Percentiles rank a stretch among this genome's conserved stretches.
Conservation (phyloP, 2,888 invertebrate species). For the Rhogogaster chlorosoma region DNA sequence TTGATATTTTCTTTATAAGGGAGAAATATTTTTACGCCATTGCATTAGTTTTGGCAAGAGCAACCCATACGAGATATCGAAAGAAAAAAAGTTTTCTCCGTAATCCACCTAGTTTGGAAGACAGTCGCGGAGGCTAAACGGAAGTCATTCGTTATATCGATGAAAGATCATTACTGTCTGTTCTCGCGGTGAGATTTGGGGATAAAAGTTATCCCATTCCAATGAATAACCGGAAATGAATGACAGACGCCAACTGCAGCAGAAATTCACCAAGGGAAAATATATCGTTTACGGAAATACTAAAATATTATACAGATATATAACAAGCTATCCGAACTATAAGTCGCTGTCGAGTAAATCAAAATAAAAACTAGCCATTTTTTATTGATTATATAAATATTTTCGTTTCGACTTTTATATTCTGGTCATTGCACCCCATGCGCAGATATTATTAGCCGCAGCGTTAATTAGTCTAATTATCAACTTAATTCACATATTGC, state of each 20-base stretch:
- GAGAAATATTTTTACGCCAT: constrained; percentile 28
- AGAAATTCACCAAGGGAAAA: constrained; percentile 5
- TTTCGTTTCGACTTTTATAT: neutral
- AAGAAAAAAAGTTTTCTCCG: neutral
- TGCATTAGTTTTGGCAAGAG: constrained; percentile 36
- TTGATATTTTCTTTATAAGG: neutral
- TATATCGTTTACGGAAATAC: constrained; percentile 4
- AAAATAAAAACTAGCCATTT: neutral
- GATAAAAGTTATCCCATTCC: constrained; percentile 42
- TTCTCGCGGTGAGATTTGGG: neutral
- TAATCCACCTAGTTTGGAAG: constrained; percentile 15
- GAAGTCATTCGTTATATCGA: constrained; percentile 44
- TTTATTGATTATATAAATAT: neutral
- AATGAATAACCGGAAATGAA: constrained; percentile 43
- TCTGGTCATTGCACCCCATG: neutral
- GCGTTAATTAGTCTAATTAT: constrained; percentile 13
- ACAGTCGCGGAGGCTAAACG: constrained; percentile 45
- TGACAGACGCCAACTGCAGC: constrained; percentile 39
- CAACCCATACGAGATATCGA: neutral
- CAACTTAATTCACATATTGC: constrained; percentile 30
- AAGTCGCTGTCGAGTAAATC: neutral
- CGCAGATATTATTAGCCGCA: neutral
- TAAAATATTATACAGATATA: neutral
- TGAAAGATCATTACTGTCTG: constrained; percentile 35
- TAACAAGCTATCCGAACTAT: neutral